Percentiles rank a stretch among this genome's conserved stretches.
These are phyloP conservation scores for Marisa cornuarietis DNA, from an alignment of 1,140 invertebrate species.

Conservation along the genomic window DNA sequence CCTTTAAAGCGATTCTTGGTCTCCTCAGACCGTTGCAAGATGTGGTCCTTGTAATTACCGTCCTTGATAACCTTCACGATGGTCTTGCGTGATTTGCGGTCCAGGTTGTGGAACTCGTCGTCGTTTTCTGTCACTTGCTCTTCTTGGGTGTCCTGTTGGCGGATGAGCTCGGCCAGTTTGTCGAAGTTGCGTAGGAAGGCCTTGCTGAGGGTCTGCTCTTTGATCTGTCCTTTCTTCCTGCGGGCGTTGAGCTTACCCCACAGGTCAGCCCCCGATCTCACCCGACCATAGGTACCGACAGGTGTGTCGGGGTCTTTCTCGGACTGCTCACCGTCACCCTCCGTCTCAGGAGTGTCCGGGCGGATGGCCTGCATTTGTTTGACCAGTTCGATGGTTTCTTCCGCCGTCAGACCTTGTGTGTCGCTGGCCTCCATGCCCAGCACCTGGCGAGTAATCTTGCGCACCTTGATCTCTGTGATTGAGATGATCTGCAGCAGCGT, in stretches of 20 bases:
- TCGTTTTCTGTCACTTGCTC: conserved; percentile 22
- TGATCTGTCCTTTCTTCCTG: conserved; percentile 5
- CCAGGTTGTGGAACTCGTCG: conserved; percentile 34
- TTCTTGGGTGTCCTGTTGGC: conserved; percentile 20
- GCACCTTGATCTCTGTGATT: conserved; percentile 45
- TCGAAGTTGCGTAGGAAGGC: conserved; percentile 46
- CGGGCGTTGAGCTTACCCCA: conserved; percentile 39
- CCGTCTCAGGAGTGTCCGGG: conserved; percentile 20
- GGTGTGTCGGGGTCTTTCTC: conserved; percentile 4
- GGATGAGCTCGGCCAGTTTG: conserved; percentile 31
- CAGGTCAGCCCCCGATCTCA: conserved; percentile 24
- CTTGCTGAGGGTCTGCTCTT: conserved; percentile 38
- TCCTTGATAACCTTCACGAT: conserved; percentile 38
- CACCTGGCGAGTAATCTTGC: conserved; percentile 21
- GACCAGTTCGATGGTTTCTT: conserved; percentile 39
- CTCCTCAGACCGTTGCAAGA: conserved; percentile 25
- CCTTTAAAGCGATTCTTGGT: conserved; percentile 20
- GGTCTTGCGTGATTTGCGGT: conserved; percentile 33
- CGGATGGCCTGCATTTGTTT: conserved; percentile 38
- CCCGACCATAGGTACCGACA: conserved; percentile 12
- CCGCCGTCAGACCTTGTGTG: conserved; percentile 23
- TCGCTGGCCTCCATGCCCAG: neutral
- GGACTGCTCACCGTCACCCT: conserved; percentile 22
- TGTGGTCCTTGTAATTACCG: conserved; percentile 7
- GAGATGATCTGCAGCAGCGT: conserved; percentile 63